phyloP scores from a whole-genome alignment of 2,888 invertebrate species.

The Phengaris arion region DNA sequence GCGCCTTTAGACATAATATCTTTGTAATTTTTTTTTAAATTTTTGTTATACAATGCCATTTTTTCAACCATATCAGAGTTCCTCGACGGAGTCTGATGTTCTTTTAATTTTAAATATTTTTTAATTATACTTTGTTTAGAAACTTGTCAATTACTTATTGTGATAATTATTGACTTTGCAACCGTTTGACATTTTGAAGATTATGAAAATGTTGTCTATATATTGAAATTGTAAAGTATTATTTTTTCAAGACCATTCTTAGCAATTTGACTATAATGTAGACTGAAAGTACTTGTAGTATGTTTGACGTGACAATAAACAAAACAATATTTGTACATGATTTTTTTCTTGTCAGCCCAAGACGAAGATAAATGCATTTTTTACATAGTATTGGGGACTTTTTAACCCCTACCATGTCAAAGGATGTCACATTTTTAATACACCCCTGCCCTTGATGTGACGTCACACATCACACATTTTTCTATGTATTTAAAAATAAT shows the following conservation, averaged over 20 bases:
- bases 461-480: too few relatives aligned
- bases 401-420: too few relatives aligned
- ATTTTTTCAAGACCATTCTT: neutral
- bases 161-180: neutral
- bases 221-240: constrained; percentile 1
- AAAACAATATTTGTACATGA: neutral
- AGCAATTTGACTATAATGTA: neutral
- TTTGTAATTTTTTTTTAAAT: neutral
- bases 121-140: neutral
- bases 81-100: too few relatives aligned
- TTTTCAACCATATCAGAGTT: neutral
- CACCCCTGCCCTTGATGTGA: too few relatives aligned
- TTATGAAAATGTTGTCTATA: neutral
- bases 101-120: neutral
- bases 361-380: too few relatives aligned
- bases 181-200: neutral
- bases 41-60: neutral
- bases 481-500: too few relatives aligned
- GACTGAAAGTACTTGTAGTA: constrained; percentile 16
- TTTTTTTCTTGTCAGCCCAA: neutral
- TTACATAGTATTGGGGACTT: too few relatives aligned
- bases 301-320: constrained; percentile 16
- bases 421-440: too few relatives aligned
- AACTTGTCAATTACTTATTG: neutral
- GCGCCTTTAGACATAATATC: neutral